Evolutionary conservation across 2,797 vertebrate species (phyloP), one percentile per base, ranked within the genome.

Genomic region (Erethizon dorsatum): DNA sequence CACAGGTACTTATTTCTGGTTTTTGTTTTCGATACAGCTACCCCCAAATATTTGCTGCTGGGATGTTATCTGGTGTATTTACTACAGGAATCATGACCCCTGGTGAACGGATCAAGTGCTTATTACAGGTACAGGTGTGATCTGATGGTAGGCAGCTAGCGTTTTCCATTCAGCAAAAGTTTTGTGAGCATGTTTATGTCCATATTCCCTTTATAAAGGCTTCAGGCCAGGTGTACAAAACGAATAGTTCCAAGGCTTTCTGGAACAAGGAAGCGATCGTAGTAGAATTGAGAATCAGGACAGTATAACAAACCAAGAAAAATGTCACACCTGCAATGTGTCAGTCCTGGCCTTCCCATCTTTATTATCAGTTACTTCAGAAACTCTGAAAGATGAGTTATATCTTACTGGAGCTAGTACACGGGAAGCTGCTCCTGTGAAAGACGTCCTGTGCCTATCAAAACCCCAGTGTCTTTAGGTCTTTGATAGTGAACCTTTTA

Each of bases 31-130:
- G 54, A 94, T 94, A 12, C 98, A 99, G 99, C 98, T 99, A 99
- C 98, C 99, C 99, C 20, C 99, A 99, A 98, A 98, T 99, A 78
- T 99, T 99, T 98, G 99, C 99, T 52, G 99, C 99, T 24, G 99
- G 99, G 15, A 99, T 99, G 99, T 97, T 99, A 92, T 99, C 99
- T 0, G 99, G 99, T 12, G 98, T 99, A 65, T 99, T 99, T 98
- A 99, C 99, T 28, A 99, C 99, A 0, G 99, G 97, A 94, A 99
- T 99, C 98, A 99, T 99, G 99, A 99, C 99, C 97, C 99, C 99
- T 13, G 99, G 99, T 98, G 99, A 99, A 98, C 99, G 99, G 87
- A 99, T 99, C 98, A 99, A 99, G 98, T 99, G 99, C 98, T 99
- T 99, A 92, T 99, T 99, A 88, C 99, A 99, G 99, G 99, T 99